A percentile compares a stretch with the other conserved stretches of the same genome.
These are phyloP conservation scores for Acropora tenuis DNA, from an alignment of 64 coral and sea anemone genomes.

Conservation along the genomic window DNA sequence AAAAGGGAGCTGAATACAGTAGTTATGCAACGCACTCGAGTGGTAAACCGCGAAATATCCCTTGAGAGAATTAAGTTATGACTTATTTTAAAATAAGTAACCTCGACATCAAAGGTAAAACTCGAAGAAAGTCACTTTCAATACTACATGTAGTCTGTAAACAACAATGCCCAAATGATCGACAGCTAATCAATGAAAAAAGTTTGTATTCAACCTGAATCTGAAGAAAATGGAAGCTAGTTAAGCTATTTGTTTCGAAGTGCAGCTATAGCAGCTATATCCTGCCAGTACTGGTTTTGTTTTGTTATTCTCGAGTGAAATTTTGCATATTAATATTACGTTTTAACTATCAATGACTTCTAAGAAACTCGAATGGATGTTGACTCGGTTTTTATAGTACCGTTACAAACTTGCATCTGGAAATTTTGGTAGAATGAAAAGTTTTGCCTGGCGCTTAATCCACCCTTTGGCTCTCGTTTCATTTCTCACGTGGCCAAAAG, in stretches of 20 bases:
- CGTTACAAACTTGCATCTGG: conserved; percentile 9
- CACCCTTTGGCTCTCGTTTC: not conserved
- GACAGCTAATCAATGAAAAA: not conserved
- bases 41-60: too few species aligned
- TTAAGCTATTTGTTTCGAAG: not conserved
- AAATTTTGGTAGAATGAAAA: not conserved
- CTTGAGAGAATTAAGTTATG: not conserved
- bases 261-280: conserved; percentile 12
- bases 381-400: conserved; percentile 5
- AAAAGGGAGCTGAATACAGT: conserved; percentile 3
- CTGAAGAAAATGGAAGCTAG: conserved; percentile 8
- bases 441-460: not conserved
- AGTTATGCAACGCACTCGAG: conserved; percentile 2
- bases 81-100: not conserved
- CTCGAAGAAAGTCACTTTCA: conserved; percentile 2
- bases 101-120: conserved; percentile 16
- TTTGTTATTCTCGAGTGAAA: conserved; percentile 8
- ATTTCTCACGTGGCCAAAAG: not conserved
- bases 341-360: not conserved
- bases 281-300: not conserved
- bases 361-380: conserved; percentile 3
- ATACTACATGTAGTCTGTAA: conserved; percentile 4
- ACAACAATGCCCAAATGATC: conserved; percentile 16
- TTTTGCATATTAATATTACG: not conserved
- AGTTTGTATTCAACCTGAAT: not conserved